Base-by-base conservation (phyloP, 1,140 invertebrate species). In the Bombus confusus region DNA sequence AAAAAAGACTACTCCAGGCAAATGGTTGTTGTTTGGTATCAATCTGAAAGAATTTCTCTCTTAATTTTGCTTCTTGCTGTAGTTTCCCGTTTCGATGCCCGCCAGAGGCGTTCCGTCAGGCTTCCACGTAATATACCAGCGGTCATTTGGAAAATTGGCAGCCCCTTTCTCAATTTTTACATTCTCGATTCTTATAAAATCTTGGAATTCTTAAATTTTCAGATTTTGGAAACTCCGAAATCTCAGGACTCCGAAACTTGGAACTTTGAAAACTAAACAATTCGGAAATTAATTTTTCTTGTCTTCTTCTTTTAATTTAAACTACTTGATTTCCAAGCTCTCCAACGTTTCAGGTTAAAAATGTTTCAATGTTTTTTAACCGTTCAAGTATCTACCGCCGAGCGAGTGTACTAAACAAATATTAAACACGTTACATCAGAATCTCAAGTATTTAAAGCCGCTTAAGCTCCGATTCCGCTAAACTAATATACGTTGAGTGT, bases 11-110 rank as follows among this genome's bases (percentile, higher is more conserved):
- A 77, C 71, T 47, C 2, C 57, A 18, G 31, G 59, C 59, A 82
- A 82, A 69, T 74, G 66, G 57, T 76, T 68, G 81, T 87, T 87
- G 77, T 80, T 88, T 73, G 79, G 31, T 81, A 77, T 78, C 77
- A 76, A 85, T 88, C 41, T 43, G 62, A 62, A 85, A 39, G 76
- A 85, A 84, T 75, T 81, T 79, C 71, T 80, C 72, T 69, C 34
- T 73, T 52, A 34, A 62, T 81, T 62, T 39, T 34, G 25, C 22
- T 64, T 34, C 5, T 68, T 28, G 39, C 15, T 34, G n/a, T 68
- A 28, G 41, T 31, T 66, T 22, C 3, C 9, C n/a, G 12, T 68
- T 79, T 68, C 64, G 76, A 31, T 62, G 57, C 0, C 10, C 5
- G 37, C 18, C 31, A 25, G 18, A 52, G 47, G 5, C 22, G 43